phyloP scores from a whole-genome alignment of 2,888 invertebrate genomes.

The Drosophila quasianomalipes region DNA sequence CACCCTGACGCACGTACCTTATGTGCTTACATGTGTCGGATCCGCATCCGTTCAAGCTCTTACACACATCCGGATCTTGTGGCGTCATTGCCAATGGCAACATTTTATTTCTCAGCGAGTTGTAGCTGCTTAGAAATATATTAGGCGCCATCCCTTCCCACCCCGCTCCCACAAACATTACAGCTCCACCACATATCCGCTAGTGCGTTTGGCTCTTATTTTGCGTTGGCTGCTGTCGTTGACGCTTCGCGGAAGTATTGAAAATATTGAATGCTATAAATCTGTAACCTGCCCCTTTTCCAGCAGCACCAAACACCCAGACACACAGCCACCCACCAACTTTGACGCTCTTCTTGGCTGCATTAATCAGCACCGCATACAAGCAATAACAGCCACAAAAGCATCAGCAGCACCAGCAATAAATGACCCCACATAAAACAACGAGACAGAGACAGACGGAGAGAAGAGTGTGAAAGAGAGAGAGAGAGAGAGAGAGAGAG shows the following conservation, averaged over 20 bases:
- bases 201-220: conserved; percentile 32
- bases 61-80: conserved; percentile 58
- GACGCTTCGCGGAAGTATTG: conserved; percentile 68
- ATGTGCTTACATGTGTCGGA: conserved; percentile 62
- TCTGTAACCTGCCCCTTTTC: conserved; percentile 32
- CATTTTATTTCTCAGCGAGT: conserved; percentile 54
- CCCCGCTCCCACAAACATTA: background rate
- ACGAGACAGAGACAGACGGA: background rate
- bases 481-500: background rate
- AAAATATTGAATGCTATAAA: conserved; percentile 73
- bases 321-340: conserved; percentile 4
- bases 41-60: conserved; percentile 60
- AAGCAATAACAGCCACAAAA: conserved; percentile 22
- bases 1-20: conserved; percentile 9
- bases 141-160: background rate
- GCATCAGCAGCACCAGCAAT: conserved; percentile 13
- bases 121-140: conserved; percentile 50
- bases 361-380: conserved; percentile 26
- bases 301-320: background rate
- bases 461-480: background rate
- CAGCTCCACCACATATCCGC: background rate
- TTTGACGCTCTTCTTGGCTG: conserved; percentile 18
- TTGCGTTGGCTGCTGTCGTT: conserved; percentile 42
- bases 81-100: conserved; percentile 60
- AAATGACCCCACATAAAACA: conserved; percentile 27